Conservation (phyloP, 2,797 vertebrate species). For the Micromesistius poutassou region DNA sequence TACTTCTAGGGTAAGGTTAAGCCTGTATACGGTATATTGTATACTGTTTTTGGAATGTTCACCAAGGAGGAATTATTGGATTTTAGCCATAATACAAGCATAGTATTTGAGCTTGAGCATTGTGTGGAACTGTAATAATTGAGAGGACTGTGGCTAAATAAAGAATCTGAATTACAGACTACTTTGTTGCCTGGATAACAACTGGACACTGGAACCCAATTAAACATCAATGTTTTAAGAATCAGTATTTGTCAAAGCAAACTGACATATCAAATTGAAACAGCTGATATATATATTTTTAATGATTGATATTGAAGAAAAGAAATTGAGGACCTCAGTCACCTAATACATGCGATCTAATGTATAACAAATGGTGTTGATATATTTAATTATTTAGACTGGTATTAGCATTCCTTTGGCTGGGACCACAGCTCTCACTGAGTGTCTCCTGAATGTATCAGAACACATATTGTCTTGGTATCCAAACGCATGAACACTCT, state of each 20-base stretch:
- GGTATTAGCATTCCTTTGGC: constrained; percentile 54
- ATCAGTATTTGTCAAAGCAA: constrained; percentile 6
- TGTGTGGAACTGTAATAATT: not conserved
- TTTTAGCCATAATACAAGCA: not conserved
- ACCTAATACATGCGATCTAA: constrained; percentile 57
- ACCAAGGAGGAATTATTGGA: not conserved
- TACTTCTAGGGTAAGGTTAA: not conserved
- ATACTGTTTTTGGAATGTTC: no score
- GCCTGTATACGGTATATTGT: no score
- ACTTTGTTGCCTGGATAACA: not conserved
- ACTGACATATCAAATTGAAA: constrained; percentile 26
- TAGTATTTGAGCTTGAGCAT: not conserved
- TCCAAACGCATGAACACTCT: constrained; percentile 13
- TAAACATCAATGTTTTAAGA: not conserved
- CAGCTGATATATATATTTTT: constrained; percentile 27
- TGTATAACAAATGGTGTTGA: constrained; percentile 51
- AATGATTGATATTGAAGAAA: constrained; percentile 47
- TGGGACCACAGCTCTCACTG: constrained; percentile 49
- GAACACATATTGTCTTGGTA: constrained; percentile 46
- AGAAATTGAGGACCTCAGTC: constrained; percentile 45
- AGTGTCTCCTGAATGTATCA: constrained; percentile 52
- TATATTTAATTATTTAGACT: constrained; percentile 66
- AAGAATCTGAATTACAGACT: not conserved
- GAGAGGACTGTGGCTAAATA: not conserved
- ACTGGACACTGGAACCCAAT: not conserved